Evolutionary conservation across 2,888 invertebrate genomes (phyloP), one percentile per base, ranked within the genome.

Genomic region (Epinotia nisella): DNA sequence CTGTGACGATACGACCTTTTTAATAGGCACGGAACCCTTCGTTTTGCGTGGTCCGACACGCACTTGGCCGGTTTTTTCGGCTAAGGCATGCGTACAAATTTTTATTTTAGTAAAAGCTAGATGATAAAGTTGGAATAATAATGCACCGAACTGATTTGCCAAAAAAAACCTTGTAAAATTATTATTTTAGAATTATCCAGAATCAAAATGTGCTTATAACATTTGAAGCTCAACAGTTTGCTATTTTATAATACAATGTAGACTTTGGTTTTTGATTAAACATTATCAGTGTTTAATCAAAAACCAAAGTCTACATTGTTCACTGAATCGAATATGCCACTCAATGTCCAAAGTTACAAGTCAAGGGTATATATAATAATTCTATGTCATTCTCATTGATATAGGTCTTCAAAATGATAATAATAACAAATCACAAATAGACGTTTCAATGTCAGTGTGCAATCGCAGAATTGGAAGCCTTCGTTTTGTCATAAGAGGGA

Each of bases 401-500:
- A 39, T 13, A 56, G 5, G 41, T 11, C 35, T 15, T 49, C 7
- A 64, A 41, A 73, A 29, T 61, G 53, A 62, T 59, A 51, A 59
- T 49, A 58, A 49, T 65, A 65, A 41, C 49, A 55, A 53, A 24
- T 72, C 71, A 72, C 51, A 55, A 67, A 62, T 62, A 75, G 65
- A 75, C 74, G 79, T 80, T 81, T 84, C 85, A 88, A 88, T 87
- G 87, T 83, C 85, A 84, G 75, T 78, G 77, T 71, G 78, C 79
- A 80, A 80, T 81, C 76, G 74, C 62, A 56, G 62, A 75, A 77
- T 76, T 71, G 70, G 75, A 72, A 77, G 83, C 79, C 84, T 82
- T 85, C 83, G 78, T 83, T 85, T 80, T 80, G 79, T 82, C 81
- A 83, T 82, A 82, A 79, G 80, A 85, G 85, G 82, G 90, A 90